Evolutionary conservation across 2,888 invertebrate species (phyloP).

Genomic region (Junonia oenone): DNA sequence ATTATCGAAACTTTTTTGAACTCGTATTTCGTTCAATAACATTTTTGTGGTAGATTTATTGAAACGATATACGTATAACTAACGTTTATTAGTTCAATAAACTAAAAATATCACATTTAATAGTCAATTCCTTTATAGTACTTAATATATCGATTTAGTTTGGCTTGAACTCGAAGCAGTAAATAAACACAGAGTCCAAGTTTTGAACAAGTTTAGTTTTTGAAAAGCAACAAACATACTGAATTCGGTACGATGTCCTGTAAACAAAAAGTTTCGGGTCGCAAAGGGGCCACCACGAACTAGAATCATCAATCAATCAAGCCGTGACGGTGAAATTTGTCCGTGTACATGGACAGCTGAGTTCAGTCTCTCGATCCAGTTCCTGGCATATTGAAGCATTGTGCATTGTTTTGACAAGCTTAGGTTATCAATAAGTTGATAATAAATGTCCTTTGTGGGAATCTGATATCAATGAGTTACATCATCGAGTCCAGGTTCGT

Average conservation of each 20-base stretch:
- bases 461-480: neutral
- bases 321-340: constrained; percentile 41
- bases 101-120: neutral
- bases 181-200: neutral
- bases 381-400: neutral
- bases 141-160: neutral
- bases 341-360: constrained; percentile 19
- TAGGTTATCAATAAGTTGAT: no score
- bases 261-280: constrained; percentile 57
- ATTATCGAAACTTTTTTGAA: no score
- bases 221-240: constrained; percentile 17
- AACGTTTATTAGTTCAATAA: neutral
- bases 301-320: constrained; percentile 58
- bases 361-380: constrained; percentile 7
- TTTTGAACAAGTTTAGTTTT: constrained; percentile 21
- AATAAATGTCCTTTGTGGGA: neutral
- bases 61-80: no score
- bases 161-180: neutral
- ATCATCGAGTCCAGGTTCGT: no score
- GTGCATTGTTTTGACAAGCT: neutral
- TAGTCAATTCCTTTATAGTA: neutral
- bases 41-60: no score
- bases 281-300: constrained; percentile 39
- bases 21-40: no score
- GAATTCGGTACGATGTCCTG: constrained; percentile 25